Percentiles rank a stretch among this genome's conserved stretches.
Evolutionary conservation across 2,113 vertebrate species (phyloP).

Genomic region (Anoura caudifer): DNA sequence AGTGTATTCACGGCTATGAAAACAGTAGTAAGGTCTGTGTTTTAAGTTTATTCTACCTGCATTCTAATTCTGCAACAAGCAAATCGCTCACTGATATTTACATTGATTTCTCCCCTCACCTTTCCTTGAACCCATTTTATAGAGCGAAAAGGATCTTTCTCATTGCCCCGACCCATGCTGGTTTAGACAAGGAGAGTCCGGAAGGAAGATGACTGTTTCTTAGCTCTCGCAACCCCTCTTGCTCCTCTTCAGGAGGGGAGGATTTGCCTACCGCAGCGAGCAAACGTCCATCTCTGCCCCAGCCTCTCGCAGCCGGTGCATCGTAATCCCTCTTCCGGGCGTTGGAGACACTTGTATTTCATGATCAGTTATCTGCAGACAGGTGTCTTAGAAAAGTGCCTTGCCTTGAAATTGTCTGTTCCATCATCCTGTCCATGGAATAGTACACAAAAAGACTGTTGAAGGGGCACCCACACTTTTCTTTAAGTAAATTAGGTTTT

Average conservation of each 20-base stretch:
- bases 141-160: background rate
- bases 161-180: background rate
- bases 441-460: constrained; percentile 56
- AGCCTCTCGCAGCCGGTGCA: background rate
- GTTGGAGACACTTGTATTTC: constrained; percentile 56
- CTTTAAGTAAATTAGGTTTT: constrained; percentile 68
- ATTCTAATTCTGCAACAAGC: background rate
- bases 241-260: background rate
- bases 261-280: constrained; percentile 29
- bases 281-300: constrained; percentile 13
- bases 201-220: background rate
- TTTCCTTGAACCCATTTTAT: background rate
- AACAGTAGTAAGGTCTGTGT: background rate
- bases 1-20: background rate
- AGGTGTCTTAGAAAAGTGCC: constrained; percentile 67
- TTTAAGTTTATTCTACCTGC: background rate
- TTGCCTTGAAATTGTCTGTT: constrained; percentile 63
- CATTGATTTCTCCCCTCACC: background rate
- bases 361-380: constrained; percentile 68
- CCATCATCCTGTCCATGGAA: constrained; percentile 68
- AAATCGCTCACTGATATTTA: background rate
- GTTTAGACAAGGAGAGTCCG: background rate
- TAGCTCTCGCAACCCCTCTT: background rate
- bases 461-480: constrained; percentile 40
- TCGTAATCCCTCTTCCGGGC: constrained; percentile 35